These are phyloP conservation scores for Scaptomyza pallida DNA, from an alignment of 1,140 invertebrate species.

Conservation along the genomic window DNA sequence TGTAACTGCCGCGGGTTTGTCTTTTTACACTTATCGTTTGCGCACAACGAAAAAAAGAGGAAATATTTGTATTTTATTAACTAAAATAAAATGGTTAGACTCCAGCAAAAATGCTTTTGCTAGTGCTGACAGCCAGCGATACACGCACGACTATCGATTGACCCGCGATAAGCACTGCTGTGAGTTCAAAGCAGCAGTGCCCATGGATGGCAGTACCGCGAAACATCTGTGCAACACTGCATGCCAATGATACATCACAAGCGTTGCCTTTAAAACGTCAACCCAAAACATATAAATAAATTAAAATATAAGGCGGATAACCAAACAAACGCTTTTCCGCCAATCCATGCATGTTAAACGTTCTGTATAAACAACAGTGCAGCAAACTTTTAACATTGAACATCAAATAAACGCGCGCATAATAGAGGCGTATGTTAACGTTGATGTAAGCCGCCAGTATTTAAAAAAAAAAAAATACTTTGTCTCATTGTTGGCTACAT, in stretches of 20 bases:
- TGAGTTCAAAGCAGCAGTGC: neutral
- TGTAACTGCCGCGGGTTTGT: conserved; percentile 36
- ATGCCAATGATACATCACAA: neutral
- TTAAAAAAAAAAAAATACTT: too few relatives aligned
- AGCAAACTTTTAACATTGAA: too few relatives aligned
- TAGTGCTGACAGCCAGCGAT: conserved; percentile 39
- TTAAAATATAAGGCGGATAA: too few relatives aligned
- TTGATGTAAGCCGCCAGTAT: too few relatives aligned
- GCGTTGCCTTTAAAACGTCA: neutral
- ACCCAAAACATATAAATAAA: neutral
- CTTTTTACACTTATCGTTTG: conserved; percentile 51
- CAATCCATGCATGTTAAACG: too few relatives aligned
- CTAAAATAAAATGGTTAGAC: conserved; percentile 79
- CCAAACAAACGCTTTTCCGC: too few relatives aligned
- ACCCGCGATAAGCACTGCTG: neutral
- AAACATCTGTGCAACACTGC: neutral
- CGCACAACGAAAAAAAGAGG: conserved; percentile 68
- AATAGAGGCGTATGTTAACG: too few relatives aligned
- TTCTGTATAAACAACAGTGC: too few relatives aligned
- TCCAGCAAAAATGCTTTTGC: conserved; percentile 68
- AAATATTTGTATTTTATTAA: conserved; percentile 78
- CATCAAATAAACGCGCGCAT: too few relatives aligned
- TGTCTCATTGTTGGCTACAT: too few relatives aligned
- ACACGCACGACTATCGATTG: conserved; percentile 24
- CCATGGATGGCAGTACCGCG: neutral